Evolutionary conservation across 2,113 vertebrate species (phyloP).

Genomic region (Dendrocopos noguchii): DNA sequence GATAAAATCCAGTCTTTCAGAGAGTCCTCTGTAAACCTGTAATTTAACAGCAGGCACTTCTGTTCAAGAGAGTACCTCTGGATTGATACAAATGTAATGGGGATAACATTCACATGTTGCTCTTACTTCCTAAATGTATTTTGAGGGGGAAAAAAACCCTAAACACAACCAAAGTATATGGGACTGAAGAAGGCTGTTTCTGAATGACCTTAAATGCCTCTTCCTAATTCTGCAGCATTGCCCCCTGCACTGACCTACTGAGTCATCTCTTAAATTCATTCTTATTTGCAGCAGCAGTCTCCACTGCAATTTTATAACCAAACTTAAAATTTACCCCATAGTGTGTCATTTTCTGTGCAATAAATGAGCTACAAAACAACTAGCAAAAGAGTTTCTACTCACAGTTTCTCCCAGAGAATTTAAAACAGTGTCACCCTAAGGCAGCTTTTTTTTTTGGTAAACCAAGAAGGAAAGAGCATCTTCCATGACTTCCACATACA

Average conservation of each 20-base stretch:
- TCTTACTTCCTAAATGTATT: not conserved
- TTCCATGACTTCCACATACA: constrained; percentile 22
- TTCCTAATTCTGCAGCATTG: constrained; percentile 28
- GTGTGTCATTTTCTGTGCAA: constrained; percentile 61
- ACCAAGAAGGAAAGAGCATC: constrained; percentile 58
- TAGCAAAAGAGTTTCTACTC: constrained; percentile 28
- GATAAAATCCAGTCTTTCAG: not conserved
- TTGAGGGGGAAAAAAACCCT: not conserved
- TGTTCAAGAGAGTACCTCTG: not conserved
- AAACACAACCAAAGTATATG: not conserved
- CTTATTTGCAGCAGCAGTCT: constrained; percentile 48
- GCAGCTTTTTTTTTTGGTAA: constrained; percentile 35
- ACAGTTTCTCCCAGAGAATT: constrained; percentile 44
- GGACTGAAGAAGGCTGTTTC: not conserved
- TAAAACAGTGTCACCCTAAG: constrained; percentile 41
- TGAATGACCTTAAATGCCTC: constrained; percentile 41
- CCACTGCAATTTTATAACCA: constrained; percentile 42
- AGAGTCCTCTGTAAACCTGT: accelerated
- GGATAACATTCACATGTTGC: not conserved
- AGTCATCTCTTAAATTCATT: constrained; percentile 37
- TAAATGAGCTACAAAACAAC: constrained; percentile 61
- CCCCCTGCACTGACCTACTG: not conserved
- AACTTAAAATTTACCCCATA: constrained; percentile 61
- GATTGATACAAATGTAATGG: not conserved
- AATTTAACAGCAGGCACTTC: not conserved